Base-by-base conservation (phyloP, 2,888 invertebrate genomes). In the Tholera decimalis region DNA sequence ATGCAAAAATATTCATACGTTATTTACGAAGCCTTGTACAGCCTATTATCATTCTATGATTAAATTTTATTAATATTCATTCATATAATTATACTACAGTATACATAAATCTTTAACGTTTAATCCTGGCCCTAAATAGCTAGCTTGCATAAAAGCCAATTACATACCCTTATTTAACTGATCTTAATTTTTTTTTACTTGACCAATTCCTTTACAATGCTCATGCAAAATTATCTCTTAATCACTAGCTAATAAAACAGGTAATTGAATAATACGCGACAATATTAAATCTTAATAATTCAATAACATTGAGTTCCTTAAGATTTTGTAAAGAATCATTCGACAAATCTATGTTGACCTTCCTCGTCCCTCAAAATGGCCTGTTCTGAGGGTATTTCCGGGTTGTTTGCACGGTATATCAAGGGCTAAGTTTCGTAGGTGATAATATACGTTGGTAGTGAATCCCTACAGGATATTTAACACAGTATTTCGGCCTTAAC, bases 401-500 rank as follows among this genome's bases (percentile, higher is more conserved):
- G 75, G 76, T 69, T 61, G 73, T 79, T 85, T 79, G 68, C 58
- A 67, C 74, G 60, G 66, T 55, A 41, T 67, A 63, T 62, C 76
- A 85, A 79, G 79, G 92, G 88, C 88, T 93, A 89, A 83, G 87
- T 85, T 83, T 88, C 82, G 87, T 85, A 88, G 90, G 93, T 92
- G 92, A 91, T 91, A 93, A 93, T 89, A 88, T 88, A 88, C 85
- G 83, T 85, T 75, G 77, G 82, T 82, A 82, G 86, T 86, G 86
- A 86, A 87, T 90, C 92, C 94, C 91, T 77, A 51, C 79, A 90
- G 91, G 91, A 86, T 92, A 85, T 90, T 93, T 92, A 92, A 93
- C 94, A 92, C 85, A 85, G 89, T 90, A 89, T 93, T 91, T 84
- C 90, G 92, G 89, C 87, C 89, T 93, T 88, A 90, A 89, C 88